Percentiles rank a stretch among this genome's conserved stretches.
phyloP scores from a whole-genome alignment of 2,113 vertebrate species.

The Mellivora capensis region DNA sequence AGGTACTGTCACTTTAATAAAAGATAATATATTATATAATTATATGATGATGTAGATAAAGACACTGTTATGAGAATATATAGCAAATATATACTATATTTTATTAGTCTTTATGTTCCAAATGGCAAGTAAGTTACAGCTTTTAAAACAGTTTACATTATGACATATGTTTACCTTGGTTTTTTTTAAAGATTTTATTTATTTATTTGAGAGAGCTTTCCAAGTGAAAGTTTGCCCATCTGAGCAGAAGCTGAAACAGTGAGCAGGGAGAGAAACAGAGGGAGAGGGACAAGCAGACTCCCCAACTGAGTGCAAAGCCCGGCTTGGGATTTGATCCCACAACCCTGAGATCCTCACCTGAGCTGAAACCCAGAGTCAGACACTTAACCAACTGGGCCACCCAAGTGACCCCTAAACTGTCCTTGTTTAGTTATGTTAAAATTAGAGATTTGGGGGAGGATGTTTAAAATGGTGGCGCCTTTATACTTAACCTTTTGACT shows the following conservation, averaged over 20 bases:
- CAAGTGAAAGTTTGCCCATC: no score
- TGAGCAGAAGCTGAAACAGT: no score
- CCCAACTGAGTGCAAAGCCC: background rate
- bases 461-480: no score
- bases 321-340: background rate
- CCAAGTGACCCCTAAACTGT: background rate
- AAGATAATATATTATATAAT: background rate
- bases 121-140: background rate
- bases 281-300: background rate
- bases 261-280: background rate
- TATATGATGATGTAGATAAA: background rate
- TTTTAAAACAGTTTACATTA: background rate
- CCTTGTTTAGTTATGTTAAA: no score
- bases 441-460: no score
- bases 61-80: background rate
- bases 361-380: background rate
- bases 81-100: background rate
- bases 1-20: background rate
- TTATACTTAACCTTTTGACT: no score
- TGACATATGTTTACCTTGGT: background rate
- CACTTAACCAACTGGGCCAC: background rate
- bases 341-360: background rate
- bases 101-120: conserved; percentile 5
- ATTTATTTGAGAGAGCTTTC: background rate
- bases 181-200: background rate